Evolutionary conservation across 2,888 invertebrate genomes (phyloP), one percentile per base, ranked within the genome.

Genomic region (Lissonota sp.): DNA sequence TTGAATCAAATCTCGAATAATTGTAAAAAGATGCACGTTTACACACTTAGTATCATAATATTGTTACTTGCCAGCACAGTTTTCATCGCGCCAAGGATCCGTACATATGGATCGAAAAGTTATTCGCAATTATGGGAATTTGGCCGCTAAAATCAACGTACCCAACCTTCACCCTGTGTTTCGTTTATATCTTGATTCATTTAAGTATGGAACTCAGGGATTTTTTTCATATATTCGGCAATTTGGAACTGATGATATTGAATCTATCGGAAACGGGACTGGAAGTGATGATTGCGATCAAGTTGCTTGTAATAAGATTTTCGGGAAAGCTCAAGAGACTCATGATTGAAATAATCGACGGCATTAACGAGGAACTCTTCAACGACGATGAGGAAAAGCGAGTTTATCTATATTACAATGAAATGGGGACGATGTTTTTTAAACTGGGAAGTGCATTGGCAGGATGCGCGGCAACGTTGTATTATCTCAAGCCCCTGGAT

Each of bases 401-500:
- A 51, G 71, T 77, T 39, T 83, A 79, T 26, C 51, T 83, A 7
- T 37, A 64, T 5, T 81, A 83, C 51, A 73, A 70, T 57, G 10
- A 49, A 4, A 63, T 62, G 7, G 76, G 75, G 8, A 40, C 53
- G 14, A 70, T 5, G 12, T 83, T 70, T 10, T 69, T 74, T 39
- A 79, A 60, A 10, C 12, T 44, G 16, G 53, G 63, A 40, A 39
- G 64, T 1, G 26, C 42, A 37, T n/a, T 44, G 4, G 44, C 46
- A n/a, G 40, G 69, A 1, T 12, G 57, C 6, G 0, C 69, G n/a
- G 44, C 74, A 0, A 66, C 16, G 3, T 8, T 57, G 7, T 83
- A 75, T 51, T 67, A 49, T 10, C 2, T 80, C 4, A 80, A 69
- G 7, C 63, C 72, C n/a, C 16, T 80, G 7, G 67, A 67, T 16